Evolutionary conservation across 1,140 invertebrate genomes (phyloP), one percentile per base, ranked within the genome.

Genomic region (Drosophila arawakana): DNA sequence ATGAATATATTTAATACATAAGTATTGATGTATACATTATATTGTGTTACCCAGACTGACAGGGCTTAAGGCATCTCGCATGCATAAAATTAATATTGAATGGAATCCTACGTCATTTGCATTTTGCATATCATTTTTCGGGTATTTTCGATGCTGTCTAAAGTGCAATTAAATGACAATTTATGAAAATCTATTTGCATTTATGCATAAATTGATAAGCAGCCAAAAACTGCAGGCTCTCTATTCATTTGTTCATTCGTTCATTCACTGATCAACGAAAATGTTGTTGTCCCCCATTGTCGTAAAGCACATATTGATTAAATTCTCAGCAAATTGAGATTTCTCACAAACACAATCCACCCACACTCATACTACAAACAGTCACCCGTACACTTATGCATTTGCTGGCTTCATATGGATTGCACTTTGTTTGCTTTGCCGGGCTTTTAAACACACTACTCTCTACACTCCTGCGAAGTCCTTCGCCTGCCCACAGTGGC

Each of bases 161-260:
- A 88, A 85, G 79, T 85, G 84, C 83, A 84, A 84, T 88, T 90
- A 88, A 88, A 88, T 88, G 84, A 89, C 84, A 81, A 88, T 89
- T 88, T 88, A 88, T 88, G 76, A 80, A 88, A 88, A 83, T 88
- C 83, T 83, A 88, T 88, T 88, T 89, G 84, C 84, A 80, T 84
- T 84, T 84, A 61, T 90, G 85, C 81, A 89, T 90, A 88, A 84
- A 88, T 89, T 84, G 78, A 84, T 89, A 72, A 88, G 73, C 80
- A 90, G 76, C 47, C 59, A 47, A 80, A 69, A 63, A 59, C 10
- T 46, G 15, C 39, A 37, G 41, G 41, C 41, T 43, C 41, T 43
- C 41, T 13, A 43, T 43, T 43, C 39, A 41, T 15, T 15, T 15
- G 15, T 15, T 15, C 15, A 15, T 15, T 15, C 15, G 15, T 15